Evolutionary conservation across 2,113 vertebrate genomes (phyloP).

Genomic region (Nothocercus nigrocapillus): DNA sequence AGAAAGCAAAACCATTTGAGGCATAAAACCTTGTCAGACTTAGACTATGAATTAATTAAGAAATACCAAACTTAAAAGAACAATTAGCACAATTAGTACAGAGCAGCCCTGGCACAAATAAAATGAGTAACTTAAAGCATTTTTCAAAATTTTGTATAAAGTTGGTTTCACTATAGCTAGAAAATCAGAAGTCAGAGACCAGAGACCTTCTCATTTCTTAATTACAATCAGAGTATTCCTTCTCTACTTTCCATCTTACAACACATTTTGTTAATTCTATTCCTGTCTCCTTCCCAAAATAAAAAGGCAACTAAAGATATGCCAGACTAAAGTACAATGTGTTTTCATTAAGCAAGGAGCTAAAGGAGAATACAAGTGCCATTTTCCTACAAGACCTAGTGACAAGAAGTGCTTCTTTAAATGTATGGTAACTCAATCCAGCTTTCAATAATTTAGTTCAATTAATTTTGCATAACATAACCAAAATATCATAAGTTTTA

Average conservation of each 20-base stretch:
- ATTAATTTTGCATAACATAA: not conserved
- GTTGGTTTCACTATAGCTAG: not conserved
- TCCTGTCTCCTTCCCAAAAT: not conserved
- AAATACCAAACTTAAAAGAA: not conserved
- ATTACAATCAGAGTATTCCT: not conserved
- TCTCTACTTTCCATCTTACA: not conserved
- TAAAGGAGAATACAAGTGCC: not conserved
- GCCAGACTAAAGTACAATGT: not conserved
- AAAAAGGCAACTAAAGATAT: not conserved
- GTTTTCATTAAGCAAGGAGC: not conserved
- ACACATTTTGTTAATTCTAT: not conserved
- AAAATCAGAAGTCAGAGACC: not conserved
- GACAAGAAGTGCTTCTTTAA: not conserved
- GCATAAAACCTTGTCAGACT: not conserved
- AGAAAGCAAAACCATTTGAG: not conserved
- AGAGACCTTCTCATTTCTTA: not conserved
- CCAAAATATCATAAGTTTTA: not conserved
- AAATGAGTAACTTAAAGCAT: not conserved
- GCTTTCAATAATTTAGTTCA: not conserved
- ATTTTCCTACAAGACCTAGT: not conserved
- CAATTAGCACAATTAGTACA: not conserved
- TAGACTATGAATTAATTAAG: not conserved
- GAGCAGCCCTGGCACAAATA: not conserved
- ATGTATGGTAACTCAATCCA: not conserved
- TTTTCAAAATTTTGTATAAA: not conserved